A percentile compares a stretch with the other conserved stretches of the same genome.
Evolutionary conservation across 2,113 vertebrate genomes (phyloP).

Genomic region (Phyllostomus discolor): DNA sequence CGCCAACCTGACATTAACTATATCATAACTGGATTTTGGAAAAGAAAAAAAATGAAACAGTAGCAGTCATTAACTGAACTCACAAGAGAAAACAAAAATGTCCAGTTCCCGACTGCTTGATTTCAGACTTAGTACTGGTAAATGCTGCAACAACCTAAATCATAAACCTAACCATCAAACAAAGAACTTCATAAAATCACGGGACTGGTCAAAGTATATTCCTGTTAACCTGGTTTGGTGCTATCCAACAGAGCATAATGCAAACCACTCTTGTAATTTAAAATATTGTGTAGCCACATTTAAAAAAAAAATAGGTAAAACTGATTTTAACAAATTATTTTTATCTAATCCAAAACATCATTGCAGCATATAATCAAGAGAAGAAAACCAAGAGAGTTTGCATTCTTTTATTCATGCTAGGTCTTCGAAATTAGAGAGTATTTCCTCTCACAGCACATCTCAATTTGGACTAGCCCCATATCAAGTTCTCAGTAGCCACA

Average conservation of each 20-base stretch:
- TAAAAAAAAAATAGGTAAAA: background rate
- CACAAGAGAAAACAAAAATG: background rate
- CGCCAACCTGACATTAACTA: background rate
- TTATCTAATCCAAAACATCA: background rate
- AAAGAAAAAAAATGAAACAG: background rate
- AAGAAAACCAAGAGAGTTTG: background rate
- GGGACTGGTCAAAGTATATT: background rate
- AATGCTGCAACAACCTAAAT: background rate
- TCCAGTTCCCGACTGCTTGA: background rate
- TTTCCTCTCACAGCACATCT: background rate
- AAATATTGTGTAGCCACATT: background rate
- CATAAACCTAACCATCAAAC: background rate
- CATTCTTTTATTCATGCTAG: background rate
- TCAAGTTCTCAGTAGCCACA: background rate
- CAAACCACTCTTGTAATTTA: background rate
- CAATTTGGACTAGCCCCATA: background rate
- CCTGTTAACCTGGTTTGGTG: background rate
- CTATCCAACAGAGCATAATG: background rate
- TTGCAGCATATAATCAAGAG: background rate
- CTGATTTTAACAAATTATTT: background rate
- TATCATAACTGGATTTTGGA: background rate
- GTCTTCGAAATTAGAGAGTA: background rate
- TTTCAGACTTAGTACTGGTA: background rate
- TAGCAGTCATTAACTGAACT: background rate
- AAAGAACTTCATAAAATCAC: background rate